Evolutionary conservation across 2,797 vertebrate genomes (phyloP), one percentile per base, ranked within the genome.

Genomic region (Acrossocheilus wenchowensis): DNA sequence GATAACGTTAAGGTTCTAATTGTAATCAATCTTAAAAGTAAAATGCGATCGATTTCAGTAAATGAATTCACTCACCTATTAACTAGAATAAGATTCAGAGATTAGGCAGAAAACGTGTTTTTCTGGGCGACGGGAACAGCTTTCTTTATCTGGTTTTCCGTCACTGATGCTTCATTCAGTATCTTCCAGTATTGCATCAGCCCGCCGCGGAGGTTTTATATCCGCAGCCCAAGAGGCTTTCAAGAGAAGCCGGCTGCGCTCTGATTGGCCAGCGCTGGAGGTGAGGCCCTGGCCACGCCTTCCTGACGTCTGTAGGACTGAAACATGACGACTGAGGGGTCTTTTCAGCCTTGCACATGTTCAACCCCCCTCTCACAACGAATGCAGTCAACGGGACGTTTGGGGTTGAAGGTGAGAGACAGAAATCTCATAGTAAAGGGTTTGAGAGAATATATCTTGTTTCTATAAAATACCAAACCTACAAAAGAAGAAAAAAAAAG

Each of bases 181-280:
- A 87, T 41, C 5, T 78, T 12, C 60, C 54, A 73, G 88, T 93
- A 89, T 96, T 96, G 95, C 95, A 95, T 96, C 95, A 96, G 94
- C 93, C 90, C 66, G 74, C n/a, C 69, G 82, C 69, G 79, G 86
- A 36, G 48, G 89, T 90, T 95, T 91, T 96, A 95, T 95, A 95
- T 91, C 91, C 73, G 83, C 87, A 23, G 78, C 90, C 91, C 68
- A 64, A 91, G 91, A 93, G 92, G 94, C 78, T 71, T 85, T 71
- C 36, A 85, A 88, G 43, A 85, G 91, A 88, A 92, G 89, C 92
- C 95, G 94, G 93, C 89, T 87, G n/a, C 78, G 23, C 90, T 88
- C 90, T 17, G 93, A 96, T 96, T 96, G 96, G 96, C 14, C 34
- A 89, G 84, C 7, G 17, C 69, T 87, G 94, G 94, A 95, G 95